Evolutionary conservation across 2,888 invertebrate species (phyloP).

Genomic region (Lepidochitona cinerea): DNA sequence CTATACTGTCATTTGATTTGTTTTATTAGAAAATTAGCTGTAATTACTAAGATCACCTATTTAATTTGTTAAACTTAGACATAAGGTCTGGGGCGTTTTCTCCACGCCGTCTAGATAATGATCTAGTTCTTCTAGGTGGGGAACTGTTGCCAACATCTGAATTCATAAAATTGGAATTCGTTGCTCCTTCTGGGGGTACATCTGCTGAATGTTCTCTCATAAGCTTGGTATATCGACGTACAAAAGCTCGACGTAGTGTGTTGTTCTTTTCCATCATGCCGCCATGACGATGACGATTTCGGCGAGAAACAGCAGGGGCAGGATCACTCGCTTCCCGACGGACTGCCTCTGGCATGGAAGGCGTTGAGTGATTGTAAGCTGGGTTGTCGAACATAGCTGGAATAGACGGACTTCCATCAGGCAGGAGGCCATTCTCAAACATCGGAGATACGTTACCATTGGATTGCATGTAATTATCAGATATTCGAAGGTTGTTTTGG

Average conservation of each 20-base stretch:
- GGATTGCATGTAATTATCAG: slow-evolving; percentile 11
- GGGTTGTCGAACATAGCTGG: slow-evolving; percentile 34
- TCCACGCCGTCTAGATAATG: slow-evolving; percentile 11
- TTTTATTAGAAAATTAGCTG: no score
- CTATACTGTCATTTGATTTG: no score
- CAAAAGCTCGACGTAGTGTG: slow-evolving; percentile 57
- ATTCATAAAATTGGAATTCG: background rate
- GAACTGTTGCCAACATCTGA: background rate
- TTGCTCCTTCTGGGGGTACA: slow-evolving; percentile 21
- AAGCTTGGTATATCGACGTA: slow-evolving; percentile 48
- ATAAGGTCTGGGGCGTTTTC: slow-evolving; percentile 38
- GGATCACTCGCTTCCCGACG: slow-evolving; percentile 13
- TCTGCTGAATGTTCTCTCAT: slow-evolving; percentile 39
- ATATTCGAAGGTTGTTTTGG: slow-evolving; percentile 1
- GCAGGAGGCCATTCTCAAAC: slow-evolving; percentile 26
- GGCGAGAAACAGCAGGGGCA: background rate
- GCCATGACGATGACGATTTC: background rate
- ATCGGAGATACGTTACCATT: slow-evolving; percentile 2
- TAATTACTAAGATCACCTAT: no score
- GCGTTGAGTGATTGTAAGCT: slow-evolving; percentile 29
- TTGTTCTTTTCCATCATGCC: slow-evolving; percentile 44
- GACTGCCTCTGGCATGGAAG: slow-evolving; percentile 10
- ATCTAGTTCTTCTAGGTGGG: slow-evolving; percentile 15
- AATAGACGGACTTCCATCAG: slow-evolving; percentile 20
- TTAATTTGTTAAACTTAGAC: slow-evolving; percentile 38